Conservation (phyloP, 2,797 vertebrate genomes). For the Tokudaia tokunoshimensis region DNA sequence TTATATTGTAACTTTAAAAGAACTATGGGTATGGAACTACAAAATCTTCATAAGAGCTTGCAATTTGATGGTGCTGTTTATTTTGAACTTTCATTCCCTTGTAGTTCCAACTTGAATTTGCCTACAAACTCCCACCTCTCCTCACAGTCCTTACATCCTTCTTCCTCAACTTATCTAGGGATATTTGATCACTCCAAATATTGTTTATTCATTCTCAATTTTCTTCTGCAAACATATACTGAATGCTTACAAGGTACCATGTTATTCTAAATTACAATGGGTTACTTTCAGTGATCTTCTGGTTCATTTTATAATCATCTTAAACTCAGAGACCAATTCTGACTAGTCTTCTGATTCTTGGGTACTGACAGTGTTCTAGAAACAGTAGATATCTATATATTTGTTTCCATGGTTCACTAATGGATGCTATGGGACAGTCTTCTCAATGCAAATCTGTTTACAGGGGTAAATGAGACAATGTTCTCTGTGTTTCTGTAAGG, state of each 20-base stretch:
- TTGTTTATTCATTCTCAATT: background rate
- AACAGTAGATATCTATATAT: conserved; percentile 9
- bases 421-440: background rate
- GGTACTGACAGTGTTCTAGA: background rate
- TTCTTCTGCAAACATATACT: background rate
- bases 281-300: background rate
- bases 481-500: background rate
- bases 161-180: background rate
- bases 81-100: background rate
- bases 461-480: background rate
- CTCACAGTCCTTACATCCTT: background rate
- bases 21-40: background rate
- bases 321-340: background rate
- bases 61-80: background rate
- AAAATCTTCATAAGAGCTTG: background rate
- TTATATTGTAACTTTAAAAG: background rate
- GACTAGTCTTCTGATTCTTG: background rate
- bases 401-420: conserved; percentile 24
- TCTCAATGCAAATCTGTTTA: conserved; percentile 32
- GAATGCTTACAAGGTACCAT: background rate
- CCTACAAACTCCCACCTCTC: background rate
- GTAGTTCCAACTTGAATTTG: background rate
- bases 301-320: background rate
- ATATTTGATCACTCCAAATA: background rate
- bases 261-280: background rate